Evolutionary conservation across 2,113 vertebrate genomes (phyloP).

Genomic region (Semnornis frantzii): DNA sequence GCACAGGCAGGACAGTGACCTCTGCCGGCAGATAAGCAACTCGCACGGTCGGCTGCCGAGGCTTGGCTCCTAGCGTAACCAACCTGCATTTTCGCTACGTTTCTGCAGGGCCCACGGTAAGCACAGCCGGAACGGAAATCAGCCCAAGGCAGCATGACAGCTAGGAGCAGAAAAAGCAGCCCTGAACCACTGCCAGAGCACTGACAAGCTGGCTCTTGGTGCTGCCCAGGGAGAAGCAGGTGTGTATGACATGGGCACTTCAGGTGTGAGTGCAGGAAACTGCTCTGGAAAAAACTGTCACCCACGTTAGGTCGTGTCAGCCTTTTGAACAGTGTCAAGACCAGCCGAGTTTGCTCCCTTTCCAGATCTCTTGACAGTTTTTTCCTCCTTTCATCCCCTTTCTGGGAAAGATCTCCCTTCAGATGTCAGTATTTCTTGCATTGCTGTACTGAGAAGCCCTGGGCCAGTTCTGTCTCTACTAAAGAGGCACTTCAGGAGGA

Average conservation of each 20-base stretch:
- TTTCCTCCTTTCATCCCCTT: not conserved
- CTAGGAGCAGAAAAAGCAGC: not conserved
- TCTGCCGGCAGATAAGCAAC: constrained; percentile 31
- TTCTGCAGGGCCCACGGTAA: not conserved
- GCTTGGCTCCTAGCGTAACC: not conserved
- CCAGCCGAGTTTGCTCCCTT: not conserved
- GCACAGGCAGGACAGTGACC: constrained; percentile 44
- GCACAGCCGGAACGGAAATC: not conserved
- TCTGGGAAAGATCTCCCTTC: not conserved
- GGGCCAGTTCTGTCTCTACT: not conserved
- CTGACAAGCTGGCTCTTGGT: not conserved
- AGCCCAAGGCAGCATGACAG: not conserved
- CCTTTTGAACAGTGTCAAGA: not conserved
- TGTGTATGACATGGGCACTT: fast-evolving
- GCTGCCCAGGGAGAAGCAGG: not conserved
- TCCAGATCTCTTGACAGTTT: not conserved
- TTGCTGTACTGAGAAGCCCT: not conserved
- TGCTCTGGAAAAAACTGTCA: not conserved
- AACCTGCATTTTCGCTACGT: not conserved
- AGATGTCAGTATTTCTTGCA: not conserved
- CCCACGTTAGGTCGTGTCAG: not conserved
- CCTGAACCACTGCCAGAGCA: not conserved
- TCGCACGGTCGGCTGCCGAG: not conserved
- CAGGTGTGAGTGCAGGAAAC: not conserved
- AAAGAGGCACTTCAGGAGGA: not conserved